A percentile compares a stretch with the other conserved stretches of the same genome.
These are phyloP conservation scores for Arizona elegans DNA, from an alignment of 2,113 vertebrate genomes.

Conservation along the genomic window DNA sequence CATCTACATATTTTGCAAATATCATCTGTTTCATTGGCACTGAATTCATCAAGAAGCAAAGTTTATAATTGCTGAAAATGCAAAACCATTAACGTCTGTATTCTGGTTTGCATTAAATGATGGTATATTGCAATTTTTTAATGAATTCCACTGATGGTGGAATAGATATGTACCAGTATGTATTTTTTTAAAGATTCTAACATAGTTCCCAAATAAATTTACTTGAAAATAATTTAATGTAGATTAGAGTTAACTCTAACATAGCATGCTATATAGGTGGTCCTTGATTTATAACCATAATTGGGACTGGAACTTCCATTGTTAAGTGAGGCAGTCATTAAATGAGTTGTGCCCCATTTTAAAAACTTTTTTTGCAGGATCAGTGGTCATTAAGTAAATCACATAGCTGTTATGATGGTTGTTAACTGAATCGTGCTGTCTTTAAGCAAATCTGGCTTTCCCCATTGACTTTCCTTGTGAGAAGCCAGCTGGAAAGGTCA, in stretches of 20 bases:
- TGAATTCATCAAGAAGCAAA: background rate
- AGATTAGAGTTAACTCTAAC: background rate
- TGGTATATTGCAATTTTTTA: background rate
- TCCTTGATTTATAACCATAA: background rate
- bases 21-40: background rate
- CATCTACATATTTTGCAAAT: background rate
- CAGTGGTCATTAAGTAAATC: too few relatives aligned
- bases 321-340: background rate
- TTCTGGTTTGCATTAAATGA: rapidly evolving
- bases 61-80: background rate
- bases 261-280: background rate
- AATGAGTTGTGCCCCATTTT: background rate
- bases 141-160: background rate
- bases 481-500: background rate
- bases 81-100: background rate
- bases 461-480: background rate
- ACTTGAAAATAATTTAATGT: background rate
- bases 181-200: background rate
- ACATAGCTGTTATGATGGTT: too few relatives aligned
- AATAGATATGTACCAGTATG: background rate
- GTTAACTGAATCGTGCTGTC: too few relatives aligned
- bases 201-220: background rate
- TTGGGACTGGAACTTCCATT: background rate
- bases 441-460: background rate
- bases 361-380: background rate